Evolutionary conservation across 2,888 invertebrate genomes (phyloP).

Genomic region (Polyommatus iphigenia): DNA sequence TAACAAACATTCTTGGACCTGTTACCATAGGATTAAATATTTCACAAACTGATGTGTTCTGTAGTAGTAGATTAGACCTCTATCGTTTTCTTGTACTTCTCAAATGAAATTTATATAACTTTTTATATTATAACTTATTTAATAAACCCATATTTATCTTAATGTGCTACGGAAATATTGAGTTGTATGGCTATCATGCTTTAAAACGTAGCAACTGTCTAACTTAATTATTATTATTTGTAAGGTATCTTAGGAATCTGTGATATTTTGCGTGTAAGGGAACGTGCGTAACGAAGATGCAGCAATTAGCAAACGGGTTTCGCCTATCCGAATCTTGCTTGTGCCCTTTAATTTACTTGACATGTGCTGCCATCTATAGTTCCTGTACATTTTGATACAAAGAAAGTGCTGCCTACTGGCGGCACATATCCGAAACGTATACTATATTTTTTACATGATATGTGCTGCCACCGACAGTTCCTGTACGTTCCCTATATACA

Average conservation of each 20-base stretch:
- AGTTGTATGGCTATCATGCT: not conserved
- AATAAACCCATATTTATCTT: not conserved
- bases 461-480: not conserved
- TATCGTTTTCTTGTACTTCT: not conserved
- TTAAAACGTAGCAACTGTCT: not conserved
- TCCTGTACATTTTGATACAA: not conserved
- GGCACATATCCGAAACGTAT: too few relatives aligned
- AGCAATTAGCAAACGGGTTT: not conserved
- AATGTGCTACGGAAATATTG: not conserved
- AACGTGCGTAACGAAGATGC: not conserved
- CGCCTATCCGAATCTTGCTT: not conserved
- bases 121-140: not conserved
- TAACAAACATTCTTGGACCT: not conserved
- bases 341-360: not conserved
- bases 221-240: not conserved
- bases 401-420: not conserved
- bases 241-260: not conserved
- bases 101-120: slow-evolving; percentile 5
- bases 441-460: too few relatives aligned
- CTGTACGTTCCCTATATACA: too few relatives aligned
- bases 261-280: not conserved
- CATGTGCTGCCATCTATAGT: not conserved
- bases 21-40: slow-evolving; percentile 13
- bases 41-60: slow-evolving; percentile 3
- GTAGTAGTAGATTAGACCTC: slow-evolving; percentile 12